These are phyloP conservation scores for Galerucella nymphaeae DNA, from an alignment of 2,888 invertebrate genomes.

Conservation along the genomic window DNA sequence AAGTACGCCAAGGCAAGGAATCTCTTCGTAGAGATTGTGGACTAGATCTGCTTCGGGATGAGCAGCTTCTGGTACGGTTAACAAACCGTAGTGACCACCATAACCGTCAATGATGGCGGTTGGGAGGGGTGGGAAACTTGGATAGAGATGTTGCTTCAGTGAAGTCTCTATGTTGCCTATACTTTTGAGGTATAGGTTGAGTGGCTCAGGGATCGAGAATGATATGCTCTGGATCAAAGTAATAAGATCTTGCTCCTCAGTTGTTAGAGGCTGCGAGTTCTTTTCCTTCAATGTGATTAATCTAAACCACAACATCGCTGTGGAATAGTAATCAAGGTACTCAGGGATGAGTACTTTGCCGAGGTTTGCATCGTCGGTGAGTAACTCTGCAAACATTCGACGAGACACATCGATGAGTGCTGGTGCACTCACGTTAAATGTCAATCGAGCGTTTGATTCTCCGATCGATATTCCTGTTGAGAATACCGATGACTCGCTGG, in stretches of 20 bases:
- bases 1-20: conserved; percentile 5
- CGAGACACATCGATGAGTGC: too few species aligned
- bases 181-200: not conserved
- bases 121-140: not conserved
- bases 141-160: not conserved
- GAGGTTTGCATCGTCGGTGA: too few species aligned
- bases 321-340: not conserved
- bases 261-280: not conserved
- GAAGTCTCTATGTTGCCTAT: not conserved
- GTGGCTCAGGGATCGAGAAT: not conserved
- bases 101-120: not conserved
- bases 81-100: too few species aligned
- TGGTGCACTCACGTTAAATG: too few species aligned
- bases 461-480: too few species aligned
- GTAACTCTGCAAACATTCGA: too few species aligned
- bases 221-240: not conserved
- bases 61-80: too few species aligned
- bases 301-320: not conserved
- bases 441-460: too few species aligned
- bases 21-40: not conserved
- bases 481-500: not conserved
- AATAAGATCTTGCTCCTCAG: not conserved
- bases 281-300: not conserved
- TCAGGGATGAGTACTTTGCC: not conserved
- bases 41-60: too few species aligned